Percentiles rank a stretch among this genome's conserved stretches.
phyloP scores from a whole-genome alignment of 2,888 invertebrate species.

The Acanthococcus lagerstroemiae region DNA sequence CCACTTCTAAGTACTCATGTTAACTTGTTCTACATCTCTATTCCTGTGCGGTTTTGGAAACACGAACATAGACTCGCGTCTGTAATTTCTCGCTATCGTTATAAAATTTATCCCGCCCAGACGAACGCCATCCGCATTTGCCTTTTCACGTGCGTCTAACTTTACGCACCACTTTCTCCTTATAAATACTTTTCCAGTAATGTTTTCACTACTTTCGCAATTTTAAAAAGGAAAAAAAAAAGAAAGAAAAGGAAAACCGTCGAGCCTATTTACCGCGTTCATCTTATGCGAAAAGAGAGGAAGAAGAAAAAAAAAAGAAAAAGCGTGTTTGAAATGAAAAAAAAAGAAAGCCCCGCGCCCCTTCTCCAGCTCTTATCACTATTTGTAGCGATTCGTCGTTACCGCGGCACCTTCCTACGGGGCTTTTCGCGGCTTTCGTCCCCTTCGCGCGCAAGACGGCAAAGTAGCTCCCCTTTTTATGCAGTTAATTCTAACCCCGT shows the following conservation, averaged over 20 bases:
- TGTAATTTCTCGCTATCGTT: too few relatives aligned
- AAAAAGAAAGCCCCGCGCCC: slow-evolving; percentile 4
- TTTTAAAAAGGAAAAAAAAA: slow-evolving; percentile 6
- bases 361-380: slow-evolving; percentile 26
- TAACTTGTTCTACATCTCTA: too few relatives aligned
- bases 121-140: too few relatives aligned
- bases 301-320: not conserved
- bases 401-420: slow-evolving; percentile 20
- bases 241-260: slow-evolving; percentile 8
- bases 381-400: slow-evolving; percentile 30
- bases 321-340: not conserved
- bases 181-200: slow-evolving; percentile 22
- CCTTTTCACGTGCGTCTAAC: too few relatives aligned
- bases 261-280: slow-evolving; percentile 25
- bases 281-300: too few relatives aligned
- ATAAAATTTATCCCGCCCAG: too few relatives aligned
- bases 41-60: too few relatives aligned
- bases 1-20: too few relatives aligned
- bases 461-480: slow-evolving; percentile 30
- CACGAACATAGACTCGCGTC: too few relatives aligned
- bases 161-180: slow-evolving; percentile 17
- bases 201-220: slow-evolving; percentile 23
- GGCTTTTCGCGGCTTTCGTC: slow-evolving; percentile 27
- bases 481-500: slow-evolving; percentile 34
- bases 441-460: slow-evolving; percentile 7